These are phyloP conservation scores for Chloebia gouldiae DNA, from an alignment of 2,113 vertebrate species.

Conservation along the genomic window DNA sequence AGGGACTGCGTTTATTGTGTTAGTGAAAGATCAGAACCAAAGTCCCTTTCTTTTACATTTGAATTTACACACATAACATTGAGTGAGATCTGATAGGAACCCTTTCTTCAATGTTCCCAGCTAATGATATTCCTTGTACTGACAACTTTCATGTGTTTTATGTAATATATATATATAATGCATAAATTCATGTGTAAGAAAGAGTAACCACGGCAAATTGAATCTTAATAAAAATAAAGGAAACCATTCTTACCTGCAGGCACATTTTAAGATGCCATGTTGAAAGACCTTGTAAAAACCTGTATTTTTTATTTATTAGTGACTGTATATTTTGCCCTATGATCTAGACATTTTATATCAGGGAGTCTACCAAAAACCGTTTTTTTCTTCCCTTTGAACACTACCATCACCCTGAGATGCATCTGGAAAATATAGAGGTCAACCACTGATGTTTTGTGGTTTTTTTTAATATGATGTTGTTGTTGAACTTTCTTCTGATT, in stretches of 20 bases:
- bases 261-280: slow-evolving; percentile 62
- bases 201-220: slow-evolving; percentile 28
- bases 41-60: background rate
- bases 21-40: background rate
- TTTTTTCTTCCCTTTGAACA: background rate
- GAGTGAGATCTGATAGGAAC: background rate
- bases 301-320: slow-evolving; percentile 42
- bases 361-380: background rate
- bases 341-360: slow-evolving; percentile 18
- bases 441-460: slow-evolving; percentile 26
- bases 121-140: background rate
- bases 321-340: slow-evolving; percentile 36
- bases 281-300: slow-evolving; percentile 46
- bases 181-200: slow-evolving; percentile 22
- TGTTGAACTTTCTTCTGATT: slow-evolving; percentile 39
- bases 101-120: background rate
- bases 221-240: background rate
- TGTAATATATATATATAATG: background rate
- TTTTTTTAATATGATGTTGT: slow-evolving; percentile 39
- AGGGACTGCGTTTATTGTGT: background rate
- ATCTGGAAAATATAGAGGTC: slow-evolving; percentile 26
- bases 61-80: background rate
- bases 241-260: background rate
- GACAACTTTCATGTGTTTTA: slow-evolving; percentile 24
- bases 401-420: background rate